A percentile compares a stretch with the other conserved stretches of the same genome.
These are phyloP conservation scores for Drosophila erecta DNA, from an alignment of 1,140 invertebrate species.

Conservation along the genomic window DNA sequence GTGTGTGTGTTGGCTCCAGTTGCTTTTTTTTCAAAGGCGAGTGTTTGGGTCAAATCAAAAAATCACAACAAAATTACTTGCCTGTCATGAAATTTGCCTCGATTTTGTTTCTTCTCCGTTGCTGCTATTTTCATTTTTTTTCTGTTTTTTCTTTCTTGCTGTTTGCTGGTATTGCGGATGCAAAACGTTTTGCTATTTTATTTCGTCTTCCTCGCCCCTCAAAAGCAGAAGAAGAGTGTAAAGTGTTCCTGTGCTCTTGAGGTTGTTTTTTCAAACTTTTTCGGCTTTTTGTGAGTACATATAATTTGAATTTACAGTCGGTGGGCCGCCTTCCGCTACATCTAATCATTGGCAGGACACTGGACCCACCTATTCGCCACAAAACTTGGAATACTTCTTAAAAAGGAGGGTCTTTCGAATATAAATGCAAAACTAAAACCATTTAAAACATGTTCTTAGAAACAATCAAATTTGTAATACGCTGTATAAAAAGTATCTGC, in stretches of 20 bases:
- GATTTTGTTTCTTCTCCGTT: slow-evolving; percentile 58
- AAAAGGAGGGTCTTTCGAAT: background rate
- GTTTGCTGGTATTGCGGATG: slow-evolving; percentile 57
- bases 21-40: slow-evolving; percentile 32
- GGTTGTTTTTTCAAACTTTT: slow-evolving; percentile 48
- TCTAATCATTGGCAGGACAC: slow-evolving; percentile 61
- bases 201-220: slow-evolving; percentile 30
- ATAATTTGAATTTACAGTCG: slow-evolving; percentile 79
- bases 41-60: slow-evolving; percentile 80
- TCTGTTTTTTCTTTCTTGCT: slow-evolving; percentile 2
- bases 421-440: background rate
- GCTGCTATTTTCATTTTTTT: slow-evolving; percentile 8
- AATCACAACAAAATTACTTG: slow-evolving; percentile 82
- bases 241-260: slow-evolving; percentile 72
- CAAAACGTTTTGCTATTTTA: slow-evolving; percentile 77
- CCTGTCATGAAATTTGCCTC: slow-evolving; percentile 80
- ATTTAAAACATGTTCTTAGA: too few species aligned
- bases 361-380: slow-evolving; percentile 2
- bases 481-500: too few species aligned
- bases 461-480: too few species aligned
- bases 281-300: slow-evolving; percentile 44
- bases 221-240: slow-evolving; percentile 40
- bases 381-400: background rate
- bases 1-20: slow-evolving; percentile 1
- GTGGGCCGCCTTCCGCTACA: slow-evolving; percentile 68